These are phyloP conservation scores for Hydra vulgaris DNA, from an alignment of 30 jellyfish, hydroid and myxozoan genomes.

Conservation along the genomic window DNA sequence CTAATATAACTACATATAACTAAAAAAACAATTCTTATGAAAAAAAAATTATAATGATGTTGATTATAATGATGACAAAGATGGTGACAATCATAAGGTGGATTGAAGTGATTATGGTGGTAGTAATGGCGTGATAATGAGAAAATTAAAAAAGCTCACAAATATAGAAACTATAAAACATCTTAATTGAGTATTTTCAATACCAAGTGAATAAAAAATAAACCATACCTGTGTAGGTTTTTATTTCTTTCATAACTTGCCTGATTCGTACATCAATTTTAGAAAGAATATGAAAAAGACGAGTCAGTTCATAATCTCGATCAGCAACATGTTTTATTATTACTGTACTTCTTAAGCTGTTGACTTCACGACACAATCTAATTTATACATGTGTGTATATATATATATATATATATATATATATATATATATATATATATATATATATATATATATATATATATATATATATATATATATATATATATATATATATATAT, in stretches of 20 bases:
- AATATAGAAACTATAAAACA: too few species aligned
- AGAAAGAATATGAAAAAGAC: conserved; percentile 4
- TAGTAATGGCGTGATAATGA: not conserved
- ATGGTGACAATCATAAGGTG: not conserved
- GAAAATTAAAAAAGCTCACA: too few species aligned
- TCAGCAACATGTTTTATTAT: conserved; percentile 33
- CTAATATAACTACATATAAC: not conserved
- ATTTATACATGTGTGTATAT: too few species aligned
- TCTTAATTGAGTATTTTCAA: not conserved
- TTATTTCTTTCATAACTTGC: conserved; percentile 17
- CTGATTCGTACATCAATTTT: conserved; percentile 22
- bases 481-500: too few species aligned
- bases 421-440: too few species aligned
- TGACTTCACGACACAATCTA: conserved; percentile 37
- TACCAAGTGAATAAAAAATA: not conserved
- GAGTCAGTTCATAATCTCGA: conserved; percentile 43
- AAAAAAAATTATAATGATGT: not conserved
- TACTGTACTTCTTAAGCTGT: conserved; percentile 18
- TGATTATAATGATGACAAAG: not conserved
- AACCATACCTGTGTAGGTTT: conserved; percentile 23
- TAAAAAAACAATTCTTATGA: too few species aligned
- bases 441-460: too few species aligned
- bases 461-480: too few species aligned
- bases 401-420: too few species aligned
- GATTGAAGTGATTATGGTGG: not conserved